Percentiles rank a stretch among this genome's conserved stretches.
These are phyloP conservation scores for Polia nebulosa DNA, from an alignment of 2,888 invertebrate species.

Conservation along the genomic window DNA sequence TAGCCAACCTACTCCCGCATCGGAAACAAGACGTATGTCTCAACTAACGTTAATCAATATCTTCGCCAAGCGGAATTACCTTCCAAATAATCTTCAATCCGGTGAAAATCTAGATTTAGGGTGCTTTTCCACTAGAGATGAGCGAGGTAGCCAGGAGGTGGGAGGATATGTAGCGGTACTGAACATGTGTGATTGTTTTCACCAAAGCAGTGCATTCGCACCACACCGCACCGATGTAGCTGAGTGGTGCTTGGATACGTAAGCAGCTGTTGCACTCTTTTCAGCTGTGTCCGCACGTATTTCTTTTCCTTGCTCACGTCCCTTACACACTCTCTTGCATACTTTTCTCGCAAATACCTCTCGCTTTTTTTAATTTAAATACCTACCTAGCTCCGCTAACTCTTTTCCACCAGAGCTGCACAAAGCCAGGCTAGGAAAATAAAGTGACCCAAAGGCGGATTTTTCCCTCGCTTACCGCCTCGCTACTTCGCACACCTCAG, in stretches of 20 bases:
- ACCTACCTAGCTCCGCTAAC: background rate
- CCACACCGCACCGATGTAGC: too few species aligned
- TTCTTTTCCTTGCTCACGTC: too few species aligned
- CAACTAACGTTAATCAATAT: constrained; percentile 51
- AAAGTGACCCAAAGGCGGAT: background rate
- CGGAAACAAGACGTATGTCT: constrained; percentile 19
- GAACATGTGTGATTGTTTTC: background rate
- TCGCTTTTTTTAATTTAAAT: background rate
- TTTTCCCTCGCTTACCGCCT: background rate
- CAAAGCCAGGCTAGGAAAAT: too few species aligned
- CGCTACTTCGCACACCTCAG: background rate
- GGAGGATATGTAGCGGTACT: background rate
- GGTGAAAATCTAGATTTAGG: constrained; percentile 55
- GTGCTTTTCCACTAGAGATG: background rate
- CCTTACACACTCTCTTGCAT: background rate
- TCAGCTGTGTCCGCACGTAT: background rate
- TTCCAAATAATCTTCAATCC: constrained; percentile 60
- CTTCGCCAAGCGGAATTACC: constrained; percentile 43
- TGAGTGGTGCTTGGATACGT: too few species aligned
- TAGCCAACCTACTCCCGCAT: background rate
- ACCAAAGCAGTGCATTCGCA: background rate
- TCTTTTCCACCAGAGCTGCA: background rate
- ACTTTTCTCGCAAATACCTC: background rate
- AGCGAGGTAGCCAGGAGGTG: too few species aligned
- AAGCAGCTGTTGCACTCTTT: too few species aligned